Percentiles rank a stretch among this genome's conserved stretches.
Conservation (phyloP, 2,113 vertebrate species). For the Varanus salvator region DNA sequence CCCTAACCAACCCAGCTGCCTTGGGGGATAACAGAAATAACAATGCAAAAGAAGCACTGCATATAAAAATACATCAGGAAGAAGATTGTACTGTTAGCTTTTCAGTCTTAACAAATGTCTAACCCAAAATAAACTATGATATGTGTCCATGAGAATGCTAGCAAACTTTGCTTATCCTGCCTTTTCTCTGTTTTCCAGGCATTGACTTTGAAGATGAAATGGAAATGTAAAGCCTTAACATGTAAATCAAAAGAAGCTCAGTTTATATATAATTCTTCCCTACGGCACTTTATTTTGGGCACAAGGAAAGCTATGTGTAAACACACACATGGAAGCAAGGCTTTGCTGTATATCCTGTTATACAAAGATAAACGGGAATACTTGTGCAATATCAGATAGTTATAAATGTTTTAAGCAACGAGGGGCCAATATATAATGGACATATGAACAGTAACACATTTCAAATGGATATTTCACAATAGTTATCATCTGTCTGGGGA, state of each 20-base stretch:
- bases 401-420: conserved; percentile 63
- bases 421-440: conserved; percentile 69
- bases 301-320: not conserved
- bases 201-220: not conserved
- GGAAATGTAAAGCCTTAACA: not conserved
- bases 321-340: not conserved
- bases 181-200: not conserved
- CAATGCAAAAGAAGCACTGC: not conserved
- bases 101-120: not conserved
- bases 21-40: not conserved
- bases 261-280: too few relatives aligned
- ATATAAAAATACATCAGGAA: not conserved
- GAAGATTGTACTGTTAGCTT: not conserved
- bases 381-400: conserved; percentile 58
- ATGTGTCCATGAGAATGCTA: not conserved
- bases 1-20: too few relatives aligned
- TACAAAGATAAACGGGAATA: conserved; percentile 47
- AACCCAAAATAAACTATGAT: not conserved
- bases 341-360: not conserved
- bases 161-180: not conserved
- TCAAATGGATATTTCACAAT: conserved; percentile 71
- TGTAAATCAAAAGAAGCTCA: not conserved
- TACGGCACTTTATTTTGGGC: not conserved
- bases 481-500: conserved; percentile 78
- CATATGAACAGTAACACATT: conserved; percentile 68